phyloP scores from a whole-genome alignment of 2,797 vertebrate genomes.

The Morus bassanus region DNA sequence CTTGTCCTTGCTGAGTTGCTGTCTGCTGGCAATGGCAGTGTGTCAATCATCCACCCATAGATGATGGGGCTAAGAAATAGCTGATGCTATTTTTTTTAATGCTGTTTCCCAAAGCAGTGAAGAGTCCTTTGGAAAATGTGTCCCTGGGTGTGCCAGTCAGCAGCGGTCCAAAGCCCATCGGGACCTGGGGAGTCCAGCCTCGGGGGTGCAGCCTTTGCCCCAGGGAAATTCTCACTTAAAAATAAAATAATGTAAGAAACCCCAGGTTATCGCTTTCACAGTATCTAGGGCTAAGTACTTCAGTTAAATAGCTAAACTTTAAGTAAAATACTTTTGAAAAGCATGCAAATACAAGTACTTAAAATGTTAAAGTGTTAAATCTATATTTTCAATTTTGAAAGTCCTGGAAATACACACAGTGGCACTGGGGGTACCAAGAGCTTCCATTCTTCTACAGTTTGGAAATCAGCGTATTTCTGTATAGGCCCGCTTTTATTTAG shows the following conservation, averaged over 20 bases:
- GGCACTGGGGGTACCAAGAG: neutral
- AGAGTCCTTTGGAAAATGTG: neutral
- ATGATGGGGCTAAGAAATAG: neutral
- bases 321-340: neutral
- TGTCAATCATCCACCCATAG: neutral
- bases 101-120: neutral
- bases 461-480: neutral
- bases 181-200: no score
- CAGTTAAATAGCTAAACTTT: neutral
- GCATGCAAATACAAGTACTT: neutral
- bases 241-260: neutral
- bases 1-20: accelerated
- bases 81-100: neutral
- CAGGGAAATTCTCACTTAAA: neutral
- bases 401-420: neutral
- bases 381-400: neutral
- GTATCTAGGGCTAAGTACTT: neutral
- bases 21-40: neutral
- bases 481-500: neutral
- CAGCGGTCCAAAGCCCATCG: accelerated
- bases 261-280: neutral
- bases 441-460: neutral
- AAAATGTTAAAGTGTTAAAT: neutral
- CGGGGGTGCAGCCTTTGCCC: neutral
- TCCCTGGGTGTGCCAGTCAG: neutral